Base-by-base conservation (phyloP, 2,113 vertebrate genomes). In the Xiphophorus maculatus region DNA sequence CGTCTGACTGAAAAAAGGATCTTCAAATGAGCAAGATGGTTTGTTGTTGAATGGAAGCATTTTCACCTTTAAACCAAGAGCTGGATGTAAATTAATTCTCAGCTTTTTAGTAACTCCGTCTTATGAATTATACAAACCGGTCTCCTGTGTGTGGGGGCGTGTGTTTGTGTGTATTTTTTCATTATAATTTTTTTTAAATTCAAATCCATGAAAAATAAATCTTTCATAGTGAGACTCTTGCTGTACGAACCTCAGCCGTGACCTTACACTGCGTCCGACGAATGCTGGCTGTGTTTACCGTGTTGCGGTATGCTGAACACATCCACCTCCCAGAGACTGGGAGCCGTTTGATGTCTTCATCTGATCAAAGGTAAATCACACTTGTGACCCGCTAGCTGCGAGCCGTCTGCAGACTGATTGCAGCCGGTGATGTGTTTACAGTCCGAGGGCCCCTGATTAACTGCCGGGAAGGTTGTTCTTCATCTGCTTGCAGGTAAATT, bases 361-460 rank as follows among this genome's bases (percentile, higher is more conserved):
- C 37, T 63, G 77, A 77, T 78, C 75, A 75, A 85, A 80, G 40
- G 58, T 33, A 81, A 77, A 82, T 70, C 63, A 67, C 68, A 74
- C 48, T 48, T 63, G 66, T 66, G 74, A 68, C 54, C 73, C 44
- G 54, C 80, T 69, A 48, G 71, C 73, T 70, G 40, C 69, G 83
- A 78, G 79, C 76, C 73, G 44, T 68, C 40, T 76, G 72, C 73
- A 30, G 74, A 63, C 71, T 83, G 80, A 83, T 83, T 79, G 78
- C 80, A 74, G 74, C 69, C 29, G 58, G 63, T 63, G 82, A 87
- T 82, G 67, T 81, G 77, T 90, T 91, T 81, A 85, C 82, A 79
- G 85, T 80, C 71, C 75, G 27, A 27, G 3, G 0, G 61, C 62
- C 58, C 61, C 77, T 88, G 88, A 87, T 88, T 72, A 84, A 85